These are phyloP conservation scores for Ferrisia virgata DNA, from an alignment of 2,888 invertebrate species.

Conservation along the genomic window DNA sequence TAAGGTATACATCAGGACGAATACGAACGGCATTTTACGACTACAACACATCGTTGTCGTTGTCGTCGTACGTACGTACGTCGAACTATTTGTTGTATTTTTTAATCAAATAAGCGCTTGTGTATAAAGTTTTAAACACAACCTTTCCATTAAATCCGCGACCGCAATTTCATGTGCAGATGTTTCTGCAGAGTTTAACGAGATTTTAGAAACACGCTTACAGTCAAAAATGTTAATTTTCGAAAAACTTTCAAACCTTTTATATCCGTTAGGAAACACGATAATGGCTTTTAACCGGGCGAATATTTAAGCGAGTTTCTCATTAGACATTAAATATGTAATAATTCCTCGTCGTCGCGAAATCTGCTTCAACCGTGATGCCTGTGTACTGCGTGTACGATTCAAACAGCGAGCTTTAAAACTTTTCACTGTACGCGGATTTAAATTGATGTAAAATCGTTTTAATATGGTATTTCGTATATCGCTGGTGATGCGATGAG, in stretches of 20 bases:
- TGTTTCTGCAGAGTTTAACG: not conserved
- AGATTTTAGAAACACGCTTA: slow-evolving; percentile 6
- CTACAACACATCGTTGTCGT: not conserved
- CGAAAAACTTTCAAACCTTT: slow-evolving; percentile 16
- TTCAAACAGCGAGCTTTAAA: not conserved
- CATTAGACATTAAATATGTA: slow-evolving; percentile 20
- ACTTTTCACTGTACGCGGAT: not conserved
- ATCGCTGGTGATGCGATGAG: too few species aligned
- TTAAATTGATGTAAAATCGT: slow-evolving; percentile 12
- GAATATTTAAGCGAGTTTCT: slow-evolving; percentile 13
- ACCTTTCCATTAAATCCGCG: slow-evolving; percentile 23
- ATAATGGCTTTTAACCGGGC: slow-evolving; percentile 20
- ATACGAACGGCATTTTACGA: not conserved
- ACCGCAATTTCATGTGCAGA: slow-evolving; percentile 28
- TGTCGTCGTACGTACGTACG: not conserved
- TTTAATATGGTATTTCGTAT: not conserved
- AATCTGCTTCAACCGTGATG: not conserved
- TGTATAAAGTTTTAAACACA: slow-evolving; percentile 24
- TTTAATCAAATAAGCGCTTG: slow-evolving; percentile 22
- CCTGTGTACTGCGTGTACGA: not conserved
- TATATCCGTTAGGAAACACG: slow-evolving; percentile 20
- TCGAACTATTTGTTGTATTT: not conserved
- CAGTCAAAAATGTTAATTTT: slow-evolving; percentile 27
- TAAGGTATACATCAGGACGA: not conserved
- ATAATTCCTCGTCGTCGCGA: not conserved